Base-by-base conservation (phyloP, 2,797 vertebrate genomes). In the Poeciliopsis infans region DNA sequence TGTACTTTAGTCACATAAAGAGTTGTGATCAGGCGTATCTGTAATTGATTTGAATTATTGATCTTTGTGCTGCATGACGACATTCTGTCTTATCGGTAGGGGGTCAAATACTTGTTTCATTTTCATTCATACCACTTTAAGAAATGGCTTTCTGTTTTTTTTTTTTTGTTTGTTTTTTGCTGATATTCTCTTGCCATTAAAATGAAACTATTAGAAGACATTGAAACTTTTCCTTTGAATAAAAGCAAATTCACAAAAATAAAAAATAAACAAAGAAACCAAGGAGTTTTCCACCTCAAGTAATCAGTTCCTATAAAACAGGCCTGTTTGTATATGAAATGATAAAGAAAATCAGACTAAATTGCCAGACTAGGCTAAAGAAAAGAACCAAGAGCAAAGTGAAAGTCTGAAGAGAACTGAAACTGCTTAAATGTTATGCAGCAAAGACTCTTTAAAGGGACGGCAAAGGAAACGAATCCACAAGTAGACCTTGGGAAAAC, bases 401-500 rank as follows among this genome's bases (percentile, higher is more conserved):
- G 74, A 78, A 75, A 83, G 13, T 49, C 15, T 77, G 57, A 80
- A 87, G 84, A 85, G 43, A 10, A 23, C 5, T 7, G 53, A 18
- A 51, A 47, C 53, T 61, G 75, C 77, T 78, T n/a, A 88, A 80
- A 72, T 64, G 31, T 68, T 33, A 79, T 72, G 46, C 71, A 75
- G 59, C 73, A 61, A 76, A 64, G 43, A 77, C 23, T 78, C 23
- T 81, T 25, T 79, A 77, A 33, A 77, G 39, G 68, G 33, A 81
- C 15, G 25, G 51, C 31, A 72, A 78, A 72, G 79, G 16, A 69
- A 79, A 74, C 49, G 73, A 79, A 79, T 75, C 53, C 49, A 80
- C 76, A 80, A 69, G 83, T 59, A 78, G 79, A 88, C 59, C 59
- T 46, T 20, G 31, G 76, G 64, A 61, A 81, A 86, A 78, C 55